Percentiles rank a stretch among this genome's conserved stretches.
Evolutionary conservation across 1,140 invertebrate species (phyloP).

Genomic region (Drosophila pseudoananassae): DNA sequence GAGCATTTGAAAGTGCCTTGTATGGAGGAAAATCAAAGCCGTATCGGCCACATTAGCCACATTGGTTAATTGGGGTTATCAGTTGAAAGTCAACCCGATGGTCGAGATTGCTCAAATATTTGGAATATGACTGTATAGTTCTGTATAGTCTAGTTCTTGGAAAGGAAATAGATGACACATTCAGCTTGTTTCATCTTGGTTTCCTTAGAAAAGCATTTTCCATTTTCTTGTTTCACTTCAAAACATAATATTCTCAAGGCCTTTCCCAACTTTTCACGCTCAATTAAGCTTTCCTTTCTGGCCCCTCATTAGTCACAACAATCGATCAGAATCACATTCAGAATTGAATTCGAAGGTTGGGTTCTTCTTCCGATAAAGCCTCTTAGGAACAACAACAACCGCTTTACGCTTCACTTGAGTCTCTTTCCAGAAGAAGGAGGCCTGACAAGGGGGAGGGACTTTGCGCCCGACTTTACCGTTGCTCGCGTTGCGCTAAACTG

Average conservation of each 20-base stretch:
- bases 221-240: slow-evolving; percentile 59
- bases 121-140: not conserved
- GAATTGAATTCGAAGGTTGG: slow-evolving; percentile 38
- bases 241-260: slow-evolving; percentile 23
- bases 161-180: not conserved
- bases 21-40: slow-evolving; percentile 20
- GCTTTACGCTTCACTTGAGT: slow-evolving; percentile 35
- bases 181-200: not conserved
- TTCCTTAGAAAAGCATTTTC: slow-evolving; percentile 40
- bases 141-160: not conserved
- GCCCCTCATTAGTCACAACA: slow-evolving; percentile 57
- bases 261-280: slow-evolving; percentile 46
- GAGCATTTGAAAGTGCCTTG: slow-evolving; percentile 52
- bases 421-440: not conserved
- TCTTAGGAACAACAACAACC: slow-evolving; percentile 18
- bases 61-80: slow-evolving; percentile 18
- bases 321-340: slow-evolving; percentile 56
- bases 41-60: not conserved
- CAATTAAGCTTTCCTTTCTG: slow-evolving; percentile 27
- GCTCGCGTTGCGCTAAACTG: slow-evolving; percentile 75
- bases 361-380: slow-evolving; percentile 56
- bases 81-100: not conserved
- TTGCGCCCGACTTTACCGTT: slow-evolving; percentile 46
- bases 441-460: not conserved
- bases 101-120: not conserved